These are phyloP conservation scores for Aplocera efformata DNA, from an alignment of 2,888 invertebrate species.

Conservation along the genomic window DNA sequence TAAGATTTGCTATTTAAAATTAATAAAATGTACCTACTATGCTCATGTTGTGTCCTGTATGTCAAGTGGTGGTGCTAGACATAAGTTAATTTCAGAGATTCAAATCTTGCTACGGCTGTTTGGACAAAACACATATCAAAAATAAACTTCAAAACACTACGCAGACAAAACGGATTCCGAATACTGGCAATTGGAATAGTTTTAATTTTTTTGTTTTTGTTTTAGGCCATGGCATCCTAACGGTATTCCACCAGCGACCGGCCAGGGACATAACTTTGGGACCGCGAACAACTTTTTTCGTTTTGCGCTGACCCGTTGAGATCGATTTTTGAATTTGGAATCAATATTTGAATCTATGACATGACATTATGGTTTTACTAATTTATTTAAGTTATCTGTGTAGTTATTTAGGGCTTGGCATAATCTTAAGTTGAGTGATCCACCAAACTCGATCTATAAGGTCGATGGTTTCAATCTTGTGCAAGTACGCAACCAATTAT, in stretches of 20 bases:
- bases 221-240: conserved; percentile 71
- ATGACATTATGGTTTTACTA: conserved; percentile 6
- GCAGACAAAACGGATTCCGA: conserved; percentile 76
- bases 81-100: background rate
- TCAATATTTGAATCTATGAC: conserved; percentile 21
- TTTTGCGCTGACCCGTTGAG: conserved; percentile 66
- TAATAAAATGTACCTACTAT: too few relatives aligned
- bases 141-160: conserved; percentile 43
- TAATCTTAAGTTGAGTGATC: too few relatives aligned
- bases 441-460: too few relatives aligned
- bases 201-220: conserved; percentile 63
- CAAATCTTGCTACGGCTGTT: conserved; percentile 1
- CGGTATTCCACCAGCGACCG: conserved; percentile 61
- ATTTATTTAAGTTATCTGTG: conserved; percentile 1
- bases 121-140: conserved; percentile 14
- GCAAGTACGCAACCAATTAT: too few relatives aligned
- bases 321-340: conserved; percentile 42
- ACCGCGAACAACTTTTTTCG: conserved; percentile 64
- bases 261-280: conserved; percentile 68
- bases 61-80: too few relatives aligned
- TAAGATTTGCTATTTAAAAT: too few relatives aligned
- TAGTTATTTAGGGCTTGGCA: too few relatives aligned
- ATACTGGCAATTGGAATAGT: conserved; percentile 79
- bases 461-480: too few relatives aligned
- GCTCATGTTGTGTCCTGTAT: too few relatives aligned